Base-by-base conservation (phyloP, 2,888 invertebrate genomes). In the Agrochola lychnidis region DNA sequence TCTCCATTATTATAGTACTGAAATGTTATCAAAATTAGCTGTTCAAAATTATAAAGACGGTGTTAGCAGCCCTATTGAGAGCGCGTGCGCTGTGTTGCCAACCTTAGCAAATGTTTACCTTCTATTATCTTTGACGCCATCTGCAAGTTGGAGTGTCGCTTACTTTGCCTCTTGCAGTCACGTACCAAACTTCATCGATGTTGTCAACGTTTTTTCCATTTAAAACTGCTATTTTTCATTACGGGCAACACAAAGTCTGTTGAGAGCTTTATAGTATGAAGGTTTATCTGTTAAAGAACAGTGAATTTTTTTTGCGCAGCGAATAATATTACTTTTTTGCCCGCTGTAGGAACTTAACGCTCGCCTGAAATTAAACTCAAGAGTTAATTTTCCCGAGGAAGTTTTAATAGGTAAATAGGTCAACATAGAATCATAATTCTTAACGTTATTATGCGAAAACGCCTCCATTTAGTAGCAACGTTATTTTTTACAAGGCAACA, bases 91-190 rank as follows among this genome's bases (percentile, higher is more conserved):
- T 83, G 77, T 79, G 75, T 76, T 89, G 89, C 88, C 87, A 87
- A 88, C 89, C 88, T 82, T 88, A 83, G 91, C 91, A 91, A 94
- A 93, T 94, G 91, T 94, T 95, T 94, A 90, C 91, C 90, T 92
- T 94, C 91, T 92, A 94, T 94, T 94, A 94, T 93, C 92, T 92
- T 89, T 90, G 83, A 88, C 89, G 89, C 88, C 86, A 87, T 88
- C 86, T 87, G 85, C 79, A 75, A 88, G 81, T 86, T 76, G 66
- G 75, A 87, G 80, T 80, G 78, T 79, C 70, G 69, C 70, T 77
- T 70, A 76, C 70, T 79, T 82, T 78, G 70, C 74, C 82, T 85
- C 76, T 81, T 78, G 63, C 75, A 75, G 68, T 81, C 82, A 79
- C 76, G 77, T 87, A 69, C 63, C 56, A 66, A 76, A 68, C 73